These are phyloP conservation scores for Brienomyrus brachyistius DNA, from an alignment of 2,113 vertebrate genomes.

Conservation along the genomic window DNA sequence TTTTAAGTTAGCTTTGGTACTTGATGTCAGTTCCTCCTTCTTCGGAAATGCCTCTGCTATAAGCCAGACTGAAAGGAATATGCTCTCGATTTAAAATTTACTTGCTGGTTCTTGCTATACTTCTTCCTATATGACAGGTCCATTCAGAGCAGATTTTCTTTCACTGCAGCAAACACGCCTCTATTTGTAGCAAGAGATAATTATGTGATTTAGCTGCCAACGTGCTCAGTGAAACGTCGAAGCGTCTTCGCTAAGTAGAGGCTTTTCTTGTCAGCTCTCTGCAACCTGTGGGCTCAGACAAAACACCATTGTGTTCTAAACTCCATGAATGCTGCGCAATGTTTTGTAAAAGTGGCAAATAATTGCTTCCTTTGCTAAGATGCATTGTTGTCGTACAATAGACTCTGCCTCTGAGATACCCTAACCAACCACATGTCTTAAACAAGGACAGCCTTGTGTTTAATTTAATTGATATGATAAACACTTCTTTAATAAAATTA, in stretches of 20 bases:
- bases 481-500: not conserved
- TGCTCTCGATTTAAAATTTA: constrained; percentile 48
- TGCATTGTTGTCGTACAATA: constrained; percentile 5
- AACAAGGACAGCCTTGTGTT: not conserved
- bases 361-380: constrained; percentile 16
- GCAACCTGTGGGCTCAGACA: constrained; percentile 18
- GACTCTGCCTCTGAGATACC: not conserved
- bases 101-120: constrained; percentile 40
- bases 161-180: constrained; percentile 23
- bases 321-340: not conserved
- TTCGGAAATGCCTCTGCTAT: constrained; percentile 25
- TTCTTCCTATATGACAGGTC: constrained; percentile 25
- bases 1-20: constrained; percentile 39
- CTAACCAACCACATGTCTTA: not conserved
- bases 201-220: constrained; percentile 25
- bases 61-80: constrained; percentile 28
- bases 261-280: constrained; percentile 12
- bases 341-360: constrained; percentile 13
- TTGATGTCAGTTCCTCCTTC: constrained; percentile 30
- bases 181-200: constrained; percentile 12
- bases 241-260: constrained; percentile 13
- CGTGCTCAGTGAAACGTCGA: constrained; percentile 6
- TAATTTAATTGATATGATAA: constrained; percentile 6
- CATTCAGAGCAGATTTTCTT: constrained; percentile 18
- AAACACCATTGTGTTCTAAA: constrained; percentile 13